Evolutionary conservation across 2,888 invertebrate genomes (phyloP), one percentile per base, ranked within the genome.

Genomic region (Argyresthia goedartella): DNA sequence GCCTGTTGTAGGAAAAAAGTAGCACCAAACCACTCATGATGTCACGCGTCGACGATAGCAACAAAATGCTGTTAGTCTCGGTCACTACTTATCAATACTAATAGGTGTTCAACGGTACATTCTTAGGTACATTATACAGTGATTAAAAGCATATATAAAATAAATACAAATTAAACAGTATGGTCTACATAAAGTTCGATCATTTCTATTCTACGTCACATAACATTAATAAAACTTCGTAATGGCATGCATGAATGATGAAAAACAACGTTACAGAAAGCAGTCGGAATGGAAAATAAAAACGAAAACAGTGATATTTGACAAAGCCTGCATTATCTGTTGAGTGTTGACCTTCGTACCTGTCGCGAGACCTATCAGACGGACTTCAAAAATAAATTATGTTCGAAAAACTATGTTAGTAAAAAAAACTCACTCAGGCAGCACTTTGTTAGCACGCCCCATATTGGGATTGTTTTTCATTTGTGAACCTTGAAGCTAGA

Each of bases 341-440:
- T 15, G 6, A 48, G 16, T 15, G 8, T 10, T 16, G 44, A 44
- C 44, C 44, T 44, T 16, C 44, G 44, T 10, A 15, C 36, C 34
- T 48, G 34, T 48, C 35, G 11, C 35, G 48, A 62, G 66, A 67
- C 64, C 59, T 66, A 62, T 60, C 59, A 62, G 71, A 73, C 78
- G 86, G 86, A 86, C 86, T 86, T 86, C 86, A 86, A 86, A 85
- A 86, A 86, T 86, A 86, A 85, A 86, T 81, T 64, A 73, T 74
- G 70, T 73, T 67, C 58, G 59, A 59, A 63, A 55, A 65, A 67
- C 62, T 62, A 64, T 67, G 81, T 85, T 84, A 84, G 82, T 84
- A 55, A 15, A 15, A 44, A 73, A 80, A 81, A 76, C 84, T 84
- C 87, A 87, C 87, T 87, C 87, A 87, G 87, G 87, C 87, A 87